phyloP scores from a whole-genome alignment of 2,797 vertebrate species.

The Pyrocephalus nanus region DNA sequence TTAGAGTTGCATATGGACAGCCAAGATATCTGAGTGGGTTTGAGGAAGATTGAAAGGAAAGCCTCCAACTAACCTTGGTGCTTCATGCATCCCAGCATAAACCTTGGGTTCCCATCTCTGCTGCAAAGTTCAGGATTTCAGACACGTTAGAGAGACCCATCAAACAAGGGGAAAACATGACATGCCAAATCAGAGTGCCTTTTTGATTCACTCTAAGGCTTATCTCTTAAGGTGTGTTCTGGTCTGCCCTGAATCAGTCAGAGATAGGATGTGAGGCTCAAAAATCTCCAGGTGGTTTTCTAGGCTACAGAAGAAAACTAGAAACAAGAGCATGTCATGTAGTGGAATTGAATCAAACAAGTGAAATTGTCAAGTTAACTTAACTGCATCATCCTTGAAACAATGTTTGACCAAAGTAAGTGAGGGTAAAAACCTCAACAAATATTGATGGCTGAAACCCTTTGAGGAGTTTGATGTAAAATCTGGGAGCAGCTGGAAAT shows the following conservation, averaged over 20 bases:
- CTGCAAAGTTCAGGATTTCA: neutral
- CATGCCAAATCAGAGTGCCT: neutral
- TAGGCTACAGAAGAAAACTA: neutral
- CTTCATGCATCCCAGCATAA: neutral
- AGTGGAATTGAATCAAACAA: neutral
- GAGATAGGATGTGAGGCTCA: neutral
- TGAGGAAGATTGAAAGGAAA: neutral
- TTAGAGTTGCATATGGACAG: neutral
- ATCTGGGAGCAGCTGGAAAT: neutral
- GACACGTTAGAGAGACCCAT: neutral
- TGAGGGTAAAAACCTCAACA: neutral
- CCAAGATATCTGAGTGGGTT: neutral
- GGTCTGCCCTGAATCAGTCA: neutral
- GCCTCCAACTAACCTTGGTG: neutral
- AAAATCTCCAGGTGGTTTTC: neutral
- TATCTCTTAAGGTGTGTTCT: neutral
- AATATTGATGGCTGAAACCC: neutral
- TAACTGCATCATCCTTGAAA: neutral
- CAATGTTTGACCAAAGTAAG: neutral
- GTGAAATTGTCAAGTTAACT: neutral
- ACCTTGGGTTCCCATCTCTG: neutral
- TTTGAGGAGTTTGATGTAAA: neutral
- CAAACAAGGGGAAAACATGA: neutral
- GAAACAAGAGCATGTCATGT: neutral
- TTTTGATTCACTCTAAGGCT: neutral